Evolutionary conservation across 2,888 invertebrate genomes (phyloP).

Genomic region (Eilema caniola): DNA sequence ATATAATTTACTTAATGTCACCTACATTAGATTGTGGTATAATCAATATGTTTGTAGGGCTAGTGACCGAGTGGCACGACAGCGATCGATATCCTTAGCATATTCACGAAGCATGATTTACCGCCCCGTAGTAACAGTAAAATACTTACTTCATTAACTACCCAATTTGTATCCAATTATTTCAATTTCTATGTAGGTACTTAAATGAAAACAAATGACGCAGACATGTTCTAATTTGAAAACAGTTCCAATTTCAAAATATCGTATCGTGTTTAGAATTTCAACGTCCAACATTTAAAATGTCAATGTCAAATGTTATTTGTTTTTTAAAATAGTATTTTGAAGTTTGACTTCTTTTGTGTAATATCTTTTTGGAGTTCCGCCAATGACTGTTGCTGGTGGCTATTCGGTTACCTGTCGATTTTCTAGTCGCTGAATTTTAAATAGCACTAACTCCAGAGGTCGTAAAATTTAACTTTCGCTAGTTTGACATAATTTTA

Average conservation of each 20-base stretch:
- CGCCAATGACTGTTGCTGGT: conserved; percentile 10
- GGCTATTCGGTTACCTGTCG: conserved; percentile 8
- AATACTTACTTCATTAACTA: neutral
- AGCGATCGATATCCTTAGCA: conserved; percentile 52
- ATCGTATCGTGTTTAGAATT: too few relatives aligned
- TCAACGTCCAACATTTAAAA: too few relatives aligned
- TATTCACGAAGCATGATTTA: conserved; percentile 33
- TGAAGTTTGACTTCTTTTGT: conserved; percentile 13
- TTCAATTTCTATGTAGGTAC: neutral
- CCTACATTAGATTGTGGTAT: conserved; percentile 57
- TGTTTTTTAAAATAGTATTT: neutral
- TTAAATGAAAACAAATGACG: neutral
- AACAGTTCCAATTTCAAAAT: neutral
- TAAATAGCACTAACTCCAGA: neutral
- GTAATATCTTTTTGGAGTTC: conserved; percentile 23
- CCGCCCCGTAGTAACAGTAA: conserved; percentile 10
- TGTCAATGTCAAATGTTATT: neutral
- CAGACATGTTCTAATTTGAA: neutral
- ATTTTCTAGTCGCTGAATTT: neutral
- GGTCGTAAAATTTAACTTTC: neutral
- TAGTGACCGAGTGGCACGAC: conserved; percentile 65
- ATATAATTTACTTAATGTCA: conserved; percentile 32
- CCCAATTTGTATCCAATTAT: neutral
- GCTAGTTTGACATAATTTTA: neutral
- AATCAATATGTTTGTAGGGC: conserved; percentile 69